Conservation (phyloP, 2,888 invertebrate genomes). For the Parnassius glacialis region DNA sequence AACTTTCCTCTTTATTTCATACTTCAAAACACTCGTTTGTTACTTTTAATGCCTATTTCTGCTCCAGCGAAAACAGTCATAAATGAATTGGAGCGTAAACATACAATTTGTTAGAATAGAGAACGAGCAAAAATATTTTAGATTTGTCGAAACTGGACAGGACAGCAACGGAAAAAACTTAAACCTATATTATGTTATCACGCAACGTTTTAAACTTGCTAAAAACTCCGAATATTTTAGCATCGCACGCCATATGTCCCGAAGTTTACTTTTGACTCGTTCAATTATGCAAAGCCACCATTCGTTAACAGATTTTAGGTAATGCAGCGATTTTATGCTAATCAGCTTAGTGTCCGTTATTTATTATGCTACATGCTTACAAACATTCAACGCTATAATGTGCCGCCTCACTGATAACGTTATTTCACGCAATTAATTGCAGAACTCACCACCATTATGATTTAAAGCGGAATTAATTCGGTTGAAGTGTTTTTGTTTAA, state of each 20-base stretch:
- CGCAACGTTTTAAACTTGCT: conserved; percentile 35
- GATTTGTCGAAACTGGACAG: conserved; percentile 16
- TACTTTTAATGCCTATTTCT: conserved; percentile 6
- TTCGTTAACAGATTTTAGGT: conserved; percentile 78
- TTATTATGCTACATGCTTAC: conserved; percentile 69
- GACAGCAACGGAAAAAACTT: conserved; percentile 17
- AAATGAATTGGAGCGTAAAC: conserved; percentile 24
- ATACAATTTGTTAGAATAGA: conserved; percentile 25
- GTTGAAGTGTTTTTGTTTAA: conserved; percentile 59
- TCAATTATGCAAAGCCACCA: conserved; percentile 78
- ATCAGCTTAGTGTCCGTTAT: conserved; percentile 76
- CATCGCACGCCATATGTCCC: conserved; percentile 55
- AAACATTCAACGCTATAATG: conserved; percentile 60
- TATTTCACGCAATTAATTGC: conserved; percentile 71
- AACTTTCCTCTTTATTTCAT: neutral
- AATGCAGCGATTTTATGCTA: conserved; percentile 74
- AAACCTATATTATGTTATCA: conserved; percentile 33
- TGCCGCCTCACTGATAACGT: conserved; percentile 61
- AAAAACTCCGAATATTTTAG: conserved; percentile 35
- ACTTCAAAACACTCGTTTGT: neutral
- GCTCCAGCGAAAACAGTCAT: conserved; percentile 11
- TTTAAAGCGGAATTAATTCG: conserved; percentile 62
- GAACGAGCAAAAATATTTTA: conserved; percentile 21
- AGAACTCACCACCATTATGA: conserved; percentile 64
- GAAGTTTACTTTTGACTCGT: conserved; percentile 60